Base-by-base conservation (phyloP, 1,140 invertebrate genomes). In the Drosophila bifasciata region DNA sequence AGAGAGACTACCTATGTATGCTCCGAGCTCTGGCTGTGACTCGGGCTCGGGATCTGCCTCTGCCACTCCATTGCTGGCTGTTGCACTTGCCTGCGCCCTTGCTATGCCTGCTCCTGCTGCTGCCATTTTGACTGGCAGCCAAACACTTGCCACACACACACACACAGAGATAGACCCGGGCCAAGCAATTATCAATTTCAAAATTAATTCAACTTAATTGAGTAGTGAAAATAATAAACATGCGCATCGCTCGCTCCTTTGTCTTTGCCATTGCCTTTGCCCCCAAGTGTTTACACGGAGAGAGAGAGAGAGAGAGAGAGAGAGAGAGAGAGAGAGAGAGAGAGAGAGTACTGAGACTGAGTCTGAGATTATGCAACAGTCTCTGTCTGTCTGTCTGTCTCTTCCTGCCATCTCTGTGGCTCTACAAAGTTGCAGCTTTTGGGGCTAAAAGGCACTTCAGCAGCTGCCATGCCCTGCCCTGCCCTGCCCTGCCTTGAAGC, bases 161-260 rank as follows among this genome's bases (percentile, higher is more conserved):
- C 28, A 28, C 32, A 36, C 11, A 13, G 28, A 11, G 28, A 21
- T n/a, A n/a, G n/a, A n/a, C n/a, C 21, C 43, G 46, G 64, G 52
- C 57, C 62, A 32, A 60, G 61, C 77, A 89, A 75, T 89, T 89
- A 89, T 89, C 74, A 89, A 81, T 89, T 89, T 85, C 74, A 77
- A 89, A 89, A 89, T 89, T 89, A 89, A 89, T 89, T 89, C 81
- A 85, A 80, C 70, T 76, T 81, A 89, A 89, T 89, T 89, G 85
- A 89, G 83, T 83, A 76, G 78, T 88, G 83, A 83, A 88, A 88
- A 81, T 85, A 89, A 89, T 85, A 85, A 85, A 89, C 86, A 89
- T 58, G 60, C 76, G 61, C 66, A 67, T 8, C n/a, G 16, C 21
- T 49, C 25, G 50, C 36, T 43, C 36, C 52, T 56, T 44, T 50